A percentile compares a stretch with the other conserved stretches of the same genome.
Conservation (phyloP, 2,888 invertebrate genomes). For the Drosophila antonietae region DNA sequence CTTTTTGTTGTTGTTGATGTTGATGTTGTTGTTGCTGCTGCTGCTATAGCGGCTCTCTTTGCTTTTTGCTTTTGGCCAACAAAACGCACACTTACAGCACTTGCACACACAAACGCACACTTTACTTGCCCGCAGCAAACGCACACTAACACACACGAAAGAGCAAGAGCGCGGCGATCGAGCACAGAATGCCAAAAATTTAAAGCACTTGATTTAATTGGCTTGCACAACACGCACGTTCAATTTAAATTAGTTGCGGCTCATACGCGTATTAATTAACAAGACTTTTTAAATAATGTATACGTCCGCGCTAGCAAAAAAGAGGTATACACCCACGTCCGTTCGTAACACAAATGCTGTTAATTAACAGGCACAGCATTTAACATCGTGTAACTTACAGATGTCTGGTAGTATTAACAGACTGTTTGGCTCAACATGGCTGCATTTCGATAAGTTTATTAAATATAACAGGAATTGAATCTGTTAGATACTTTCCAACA, state of each 20-base stretch:
- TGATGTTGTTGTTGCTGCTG: slow-evolving; percentile 35
- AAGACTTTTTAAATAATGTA: slow-evolving; percentile 42
- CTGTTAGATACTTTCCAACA: slow-evolving; percentile 7
- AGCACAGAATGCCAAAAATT: slow-evolving; percentile 49
- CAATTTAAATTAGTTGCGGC: slow-evolving; percentile 53
- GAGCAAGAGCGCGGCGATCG: slow-evolving; percentile 53
- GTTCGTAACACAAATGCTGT: slow-evolving; percentile 61
- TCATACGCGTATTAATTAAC: slow-evolving; percentile 50
- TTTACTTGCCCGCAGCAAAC: slow-evolving; percentile 43
- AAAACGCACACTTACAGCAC: slow-evolving; percentile 61
- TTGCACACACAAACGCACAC: slow-evolving; percentile 48
- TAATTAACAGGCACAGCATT: slow-evolving; percentile 45
- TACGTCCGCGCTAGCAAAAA: slow-evolving; percentile 59
- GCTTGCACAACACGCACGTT: slow-evolving; percentile 39
- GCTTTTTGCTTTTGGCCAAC: slow-evolving; percentile 70
- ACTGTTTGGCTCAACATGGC: neutral
- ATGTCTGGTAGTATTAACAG: slow-evolving; percentile 27
- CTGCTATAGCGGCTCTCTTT: slow-evolving; percentile 62
- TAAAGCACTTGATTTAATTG: slow-evolving; percentile 41
- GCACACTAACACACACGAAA: slow-evolving; percentile 37
- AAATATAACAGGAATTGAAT: neutral
- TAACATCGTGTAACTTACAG: slow-evolving; percentile 46
- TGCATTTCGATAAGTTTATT: slow-evolving; percentile 40
- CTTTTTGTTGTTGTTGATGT: slow-evolving; percentile 36
- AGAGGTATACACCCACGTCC: slow-evolving; percentile 65